phyloP scores from a whole-genome alignment of 2,113 vertebrate genomes.

The Cranoglanis bouderius region DNA sequence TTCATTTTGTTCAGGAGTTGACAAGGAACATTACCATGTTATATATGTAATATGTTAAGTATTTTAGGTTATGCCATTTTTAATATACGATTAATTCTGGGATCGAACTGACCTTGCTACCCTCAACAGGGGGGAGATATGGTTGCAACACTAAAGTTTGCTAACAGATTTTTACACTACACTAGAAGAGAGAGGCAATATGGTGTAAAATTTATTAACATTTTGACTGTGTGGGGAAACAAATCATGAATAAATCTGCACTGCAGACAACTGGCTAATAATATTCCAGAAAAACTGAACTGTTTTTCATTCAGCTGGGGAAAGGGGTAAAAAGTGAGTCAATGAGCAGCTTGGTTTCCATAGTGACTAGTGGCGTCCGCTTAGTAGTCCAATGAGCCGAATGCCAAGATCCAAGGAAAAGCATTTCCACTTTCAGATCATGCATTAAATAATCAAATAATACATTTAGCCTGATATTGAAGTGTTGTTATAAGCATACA shows the following conservation, averaged over 20 bases:
- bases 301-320: not conserved
- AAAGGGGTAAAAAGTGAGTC: not conserved
- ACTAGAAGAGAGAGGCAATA: not conserved
- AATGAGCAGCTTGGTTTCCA: conserved; percentile 16
- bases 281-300: not conserved
- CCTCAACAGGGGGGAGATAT: not conserved
- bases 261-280: not conserved
- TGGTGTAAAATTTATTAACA: not conserved
- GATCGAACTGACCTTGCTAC: not conserved
- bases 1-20: not conserved
- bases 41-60: not conserved
- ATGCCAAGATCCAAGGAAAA: not conserved
- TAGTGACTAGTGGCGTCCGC: not conserved
- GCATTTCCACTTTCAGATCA: not conserved
- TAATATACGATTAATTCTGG: too few species aligned
- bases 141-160: not conserved
- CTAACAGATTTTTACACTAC: not conserved
- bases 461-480: not conserved
- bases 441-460: not conserved
- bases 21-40: not conserved
- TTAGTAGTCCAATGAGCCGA: not conserved
- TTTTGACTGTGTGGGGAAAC: not conserved
- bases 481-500: not conserved
- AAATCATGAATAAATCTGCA: not conserved
- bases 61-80: not conserved